Evolutionary conservation across 2,888 invertebrate species (phyloP).

Genomic region (Ceraclea dissimilis): DNA sequence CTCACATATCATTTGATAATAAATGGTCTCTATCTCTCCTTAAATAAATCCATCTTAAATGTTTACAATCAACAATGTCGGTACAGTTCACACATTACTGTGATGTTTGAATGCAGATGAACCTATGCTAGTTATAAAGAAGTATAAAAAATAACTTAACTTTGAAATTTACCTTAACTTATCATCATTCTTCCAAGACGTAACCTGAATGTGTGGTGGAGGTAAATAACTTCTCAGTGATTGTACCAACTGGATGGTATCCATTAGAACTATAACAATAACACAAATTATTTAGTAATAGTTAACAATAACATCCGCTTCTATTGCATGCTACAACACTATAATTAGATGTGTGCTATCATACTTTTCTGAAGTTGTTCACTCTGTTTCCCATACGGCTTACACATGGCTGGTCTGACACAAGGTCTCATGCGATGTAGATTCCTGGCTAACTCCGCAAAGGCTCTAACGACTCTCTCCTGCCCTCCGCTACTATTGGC

Average conservation of each 20-base stretch:
- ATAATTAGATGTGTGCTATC: neutral
- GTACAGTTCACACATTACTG: too few species aligned
- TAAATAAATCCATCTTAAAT: too few species aligned
- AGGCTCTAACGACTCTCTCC: constrained; percentile 79
- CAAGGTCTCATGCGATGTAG: constrained; percentile 84
- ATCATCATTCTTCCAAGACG: constrained; percentile 85
- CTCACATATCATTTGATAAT: neutral
- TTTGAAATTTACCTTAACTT: constrained; percentile 39
- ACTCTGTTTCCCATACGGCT: constrained; percentile 84
- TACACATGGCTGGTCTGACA: constrained; percentile 83
- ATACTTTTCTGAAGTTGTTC: constrained; percentile 82
- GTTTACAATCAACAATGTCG: too few species aligned
- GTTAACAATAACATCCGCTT: too few species aligned
- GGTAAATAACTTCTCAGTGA: constrained; percentile 77
- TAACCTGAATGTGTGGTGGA: constrained; percentile 81
- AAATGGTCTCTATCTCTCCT: too few species aligned
- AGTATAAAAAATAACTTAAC: neutral
- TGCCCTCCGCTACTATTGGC: constrained; percentile 56
- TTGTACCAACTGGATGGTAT: constrained; percentile 80
- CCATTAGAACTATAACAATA: constrained; percentile 62
- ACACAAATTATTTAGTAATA: neutral
- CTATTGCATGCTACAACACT: too few species aligned
- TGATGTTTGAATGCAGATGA: too few species aligned
- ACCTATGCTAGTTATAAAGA: too few species aligned
- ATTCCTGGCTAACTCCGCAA: constrained; percentile 80